phyloP scores from a whole-genome alignment of 1,140 invertebrate species.

The Pachyrhynchus sulphureomaculatus region DNA sequence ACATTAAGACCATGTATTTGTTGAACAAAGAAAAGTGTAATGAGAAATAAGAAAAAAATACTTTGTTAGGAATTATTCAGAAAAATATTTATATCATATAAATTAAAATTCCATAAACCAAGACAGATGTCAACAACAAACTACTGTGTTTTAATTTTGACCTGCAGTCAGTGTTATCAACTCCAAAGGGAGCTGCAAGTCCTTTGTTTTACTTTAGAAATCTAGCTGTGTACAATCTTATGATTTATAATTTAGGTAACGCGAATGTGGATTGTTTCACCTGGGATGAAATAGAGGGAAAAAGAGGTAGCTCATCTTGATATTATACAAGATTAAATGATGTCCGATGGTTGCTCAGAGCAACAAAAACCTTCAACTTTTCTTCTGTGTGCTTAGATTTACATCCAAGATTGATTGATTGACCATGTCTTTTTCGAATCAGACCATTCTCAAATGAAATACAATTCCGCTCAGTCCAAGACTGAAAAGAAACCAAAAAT shows the following conservation, averaged over 20 bases:
- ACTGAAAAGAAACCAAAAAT: slow-evolving; percentile 47
- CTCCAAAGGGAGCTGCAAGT: slow-evolving; percentile 43
- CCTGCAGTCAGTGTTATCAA: slow-evolving; percentile 47
- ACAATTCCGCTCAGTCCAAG: slow-evolving; percentile 46
- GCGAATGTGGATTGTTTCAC: slow-evolving; percentile 19
- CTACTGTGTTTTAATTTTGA: slow-evolving; percentile 47
- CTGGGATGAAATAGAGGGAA: slow-evolving; percentile 30
- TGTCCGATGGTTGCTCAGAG: slow-evolving; percentile 51
- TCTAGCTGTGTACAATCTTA: slow-evolving; percentile 54
- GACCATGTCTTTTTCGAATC: no score
- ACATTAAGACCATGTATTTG: no score
- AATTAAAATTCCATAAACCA: no score
- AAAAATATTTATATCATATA: no score
- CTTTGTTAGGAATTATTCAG: no score
- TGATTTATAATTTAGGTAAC: slow-evolving; percentile 38
- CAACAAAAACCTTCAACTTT: slow-evolving; percentile 52
- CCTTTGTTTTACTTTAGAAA: slow-evolving; percentile 52
- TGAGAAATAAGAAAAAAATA: no score
- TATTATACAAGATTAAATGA: slow-evolving; percentile 33
- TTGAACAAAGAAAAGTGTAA: no score
- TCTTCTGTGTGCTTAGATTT: no score
- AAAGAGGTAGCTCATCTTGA: slow-evolving; percentile 26
- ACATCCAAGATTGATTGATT: no score
- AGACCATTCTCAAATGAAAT: no score
- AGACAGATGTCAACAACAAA: no score